Conservation (phyloP, 53 echinoderm and acorn worm genomes). For the Zoroaster sp. region DNA sequence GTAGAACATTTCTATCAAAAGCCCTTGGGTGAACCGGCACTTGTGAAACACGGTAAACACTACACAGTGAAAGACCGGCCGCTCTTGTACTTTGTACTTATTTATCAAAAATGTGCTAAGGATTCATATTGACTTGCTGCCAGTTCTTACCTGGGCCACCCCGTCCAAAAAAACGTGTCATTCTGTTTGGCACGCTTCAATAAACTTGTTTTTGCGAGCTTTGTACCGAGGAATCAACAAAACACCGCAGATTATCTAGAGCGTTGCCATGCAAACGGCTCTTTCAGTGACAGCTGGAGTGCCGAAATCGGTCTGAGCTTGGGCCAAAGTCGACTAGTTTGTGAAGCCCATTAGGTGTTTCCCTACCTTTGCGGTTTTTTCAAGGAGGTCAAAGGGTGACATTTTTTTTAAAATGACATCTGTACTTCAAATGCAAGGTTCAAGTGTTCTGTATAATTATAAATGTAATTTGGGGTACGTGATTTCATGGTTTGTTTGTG, state of each 20-base stretch:
- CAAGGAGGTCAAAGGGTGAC: neutral
- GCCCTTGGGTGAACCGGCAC: neutral
- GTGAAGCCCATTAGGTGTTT: neutral
- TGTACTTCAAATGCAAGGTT: slow-evolving; percentile 14
- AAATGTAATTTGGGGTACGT: neutral
- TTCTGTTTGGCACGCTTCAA: neutral
- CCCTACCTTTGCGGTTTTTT: slow-evolving; percentile 24
- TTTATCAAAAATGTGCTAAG: neutral
- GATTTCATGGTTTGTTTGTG: neutral
- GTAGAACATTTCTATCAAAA: slow-evolving; percentile 5
- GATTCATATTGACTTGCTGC: neutral
- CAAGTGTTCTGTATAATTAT: neutral
- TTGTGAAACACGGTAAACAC: neutral
- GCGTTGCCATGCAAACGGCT: slow-evolving; percentile 4
- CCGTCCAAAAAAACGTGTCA: neutral
- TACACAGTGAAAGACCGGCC: neutral
- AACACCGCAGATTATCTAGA: neutral
- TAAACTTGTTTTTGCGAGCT: slow-evolving; percentile 7
- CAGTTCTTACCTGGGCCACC: neutral
- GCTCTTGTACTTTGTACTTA: slow-evolving; percentile 13
- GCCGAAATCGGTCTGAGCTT: slow-evolving; percentile 3
- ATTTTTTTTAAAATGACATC: neutral
- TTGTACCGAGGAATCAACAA: neutral
- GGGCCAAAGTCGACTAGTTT: slow-evolving; percentile 15
- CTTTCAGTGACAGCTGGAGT: slow-evolving; percentile 23